These are phyloP conservation scores for Watsonalla cultraria DNA, from an alignment of 2,888 invertebrate genomes.

Conservation along the genomic window DNA sequence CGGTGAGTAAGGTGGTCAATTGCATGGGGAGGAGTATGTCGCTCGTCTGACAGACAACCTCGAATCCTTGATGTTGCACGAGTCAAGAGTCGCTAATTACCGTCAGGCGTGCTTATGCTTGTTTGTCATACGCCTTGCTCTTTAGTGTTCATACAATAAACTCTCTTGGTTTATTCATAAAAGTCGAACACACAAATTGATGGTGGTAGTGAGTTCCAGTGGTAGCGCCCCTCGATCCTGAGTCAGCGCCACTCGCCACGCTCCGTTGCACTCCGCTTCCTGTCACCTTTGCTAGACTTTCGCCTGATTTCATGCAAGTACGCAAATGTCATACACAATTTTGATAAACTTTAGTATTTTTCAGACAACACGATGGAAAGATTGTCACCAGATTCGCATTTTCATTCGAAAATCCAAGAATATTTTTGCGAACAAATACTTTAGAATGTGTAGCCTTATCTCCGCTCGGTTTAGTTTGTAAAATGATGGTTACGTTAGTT, in stretches of 20 bases:
- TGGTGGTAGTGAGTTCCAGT: constrained; percentile 35
- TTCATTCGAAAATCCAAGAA: not conserved
- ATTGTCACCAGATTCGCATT: not conserved
- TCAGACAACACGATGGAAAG: not conserved
- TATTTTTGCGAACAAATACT: not conserved
- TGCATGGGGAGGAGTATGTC: too few species aligned
- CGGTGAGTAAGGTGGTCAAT: too few species aligned
- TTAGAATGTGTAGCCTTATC: not conserved
- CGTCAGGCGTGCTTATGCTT: too few species aligned
- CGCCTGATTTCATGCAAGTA: constrained; percentile 72
- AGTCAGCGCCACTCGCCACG: constrained; percentile 62
- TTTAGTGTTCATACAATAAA: too few species aligned
- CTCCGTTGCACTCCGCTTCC: constrained; percentile 69
- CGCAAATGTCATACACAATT: constrained; percentile 45
- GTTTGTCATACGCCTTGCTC: too few species aligned
- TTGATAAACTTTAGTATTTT: not conserved
- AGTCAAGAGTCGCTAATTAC: too few species aligned
- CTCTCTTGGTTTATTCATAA: too few species aligned
- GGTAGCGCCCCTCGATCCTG: constrained; percentile 47
- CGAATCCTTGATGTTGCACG: too few species aligned
- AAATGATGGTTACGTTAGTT: not conserved
- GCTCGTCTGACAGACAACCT: too few species aligned
- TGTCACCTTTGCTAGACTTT: constrained; percentile 74
- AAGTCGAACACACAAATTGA: not conserved
- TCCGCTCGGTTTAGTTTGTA: not conserved